phyloP scores from a whole-genome alignment of 2,888 invertebrate species.

The Lycocerus yunnanus region DNA sequence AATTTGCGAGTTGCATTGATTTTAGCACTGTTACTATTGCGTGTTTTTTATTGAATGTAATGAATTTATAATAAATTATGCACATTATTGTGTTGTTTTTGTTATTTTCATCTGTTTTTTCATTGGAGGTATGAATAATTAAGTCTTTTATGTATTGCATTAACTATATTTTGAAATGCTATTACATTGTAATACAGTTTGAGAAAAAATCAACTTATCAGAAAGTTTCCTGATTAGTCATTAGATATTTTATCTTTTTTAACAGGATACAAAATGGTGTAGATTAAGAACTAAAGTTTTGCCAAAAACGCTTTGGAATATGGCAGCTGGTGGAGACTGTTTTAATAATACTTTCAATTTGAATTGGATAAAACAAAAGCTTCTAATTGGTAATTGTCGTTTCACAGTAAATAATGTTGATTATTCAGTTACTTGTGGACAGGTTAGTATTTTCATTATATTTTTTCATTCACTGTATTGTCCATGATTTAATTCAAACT shows the following conservation, averaged over 20 bases:
- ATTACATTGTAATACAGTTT: too few relatives aligned
- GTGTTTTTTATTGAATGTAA: neutral
- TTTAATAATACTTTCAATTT: slow-evolving; percentile 7
- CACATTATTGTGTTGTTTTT: neutral
- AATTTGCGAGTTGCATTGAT: neutral
- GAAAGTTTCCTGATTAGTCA: neutral
- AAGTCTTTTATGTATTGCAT: too few relatives aligned
- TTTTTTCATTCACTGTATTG: too few relatives aligned
- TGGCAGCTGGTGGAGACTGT: slow-evolving; percentile 22
- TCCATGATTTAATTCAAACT: too few relatives aligned
- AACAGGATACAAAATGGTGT: slow-evolving; percentile 14
- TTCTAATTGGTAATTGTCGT: neutral
- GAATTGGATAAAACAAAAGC: slow-evolving; percentile 5
- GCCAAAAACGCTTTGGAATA: slow-evolving; percentile 19
- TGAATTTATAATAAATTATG: neutral
- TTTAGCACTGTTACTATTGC: neutral
- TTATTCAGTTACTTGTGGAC: neutral
- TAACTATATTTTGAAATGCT: too few relatives aligned
- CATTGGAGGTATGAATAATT: neutral
- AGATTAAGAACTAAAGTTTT: slow-evolving; percentile 20
- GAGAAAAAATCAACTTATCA: neutral
- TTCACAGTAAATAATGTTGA: neutral
- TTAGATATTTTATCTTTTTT: neutral
- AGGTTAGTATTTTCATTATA: slow-evolving; percentile 10
- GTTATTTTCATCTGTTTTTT: neutral